Conservation (phyloP, 2,113 vertebrate species). For the Clarias magur region DNA sequence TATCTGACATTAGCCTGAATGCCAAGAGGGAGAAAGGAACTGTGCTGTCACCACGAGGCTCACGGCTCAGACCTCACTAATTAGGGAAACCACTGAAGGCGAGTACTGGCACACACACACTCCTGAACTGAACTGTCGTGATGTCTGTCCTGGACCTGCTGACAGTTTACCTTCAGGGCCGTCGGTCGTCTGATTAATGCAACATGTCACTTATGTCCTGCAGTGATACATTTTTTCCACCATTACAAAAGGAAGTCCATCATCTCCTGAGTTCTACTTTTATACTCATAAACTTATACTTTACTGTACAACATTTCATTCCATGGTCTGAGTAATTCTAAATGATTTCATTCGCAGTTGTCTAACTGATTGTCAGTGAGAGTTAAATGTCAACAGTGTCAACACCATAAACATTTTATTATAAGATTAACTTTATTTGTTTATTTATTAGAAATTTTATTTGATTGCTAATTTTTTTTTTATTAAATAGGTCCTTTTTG, state of each 20-base stretch:
- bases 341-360: not conserved
- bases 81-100: not conserved
- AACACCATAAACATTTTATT: too few species aligned
- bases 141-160: not conserved
- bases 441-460: too few species aligned
- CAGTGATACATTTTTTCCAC: not conserved
- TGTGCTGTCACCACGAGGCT: not conserved
- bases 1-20: not conserved
- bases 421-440: too few species aligned
- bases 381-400: not conserved
- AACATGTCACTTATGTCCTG: not conserved
- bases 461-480: too few species aligned
- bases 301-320: not conserved
- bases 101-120: not conserved
- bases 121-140: not conserved
- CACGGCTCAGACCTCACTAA: not conserved
- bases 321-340: not conserved
- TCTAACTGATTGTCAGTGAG: not conserved
- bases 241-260: not conserved
- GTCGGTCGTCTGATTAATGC: not conserved
- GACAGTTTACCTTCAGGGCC: not conserved
- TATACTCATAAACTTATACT: not conserved
- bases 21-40: not conserved
- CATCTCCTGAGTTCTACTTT: not conserved
- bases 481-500: too few species aligned